These are phyloP conservation scores for Potamilus streckersoni DNA, from an alignment of 1,140 invertebrate species.

Conservation along the genomic window DNA sequence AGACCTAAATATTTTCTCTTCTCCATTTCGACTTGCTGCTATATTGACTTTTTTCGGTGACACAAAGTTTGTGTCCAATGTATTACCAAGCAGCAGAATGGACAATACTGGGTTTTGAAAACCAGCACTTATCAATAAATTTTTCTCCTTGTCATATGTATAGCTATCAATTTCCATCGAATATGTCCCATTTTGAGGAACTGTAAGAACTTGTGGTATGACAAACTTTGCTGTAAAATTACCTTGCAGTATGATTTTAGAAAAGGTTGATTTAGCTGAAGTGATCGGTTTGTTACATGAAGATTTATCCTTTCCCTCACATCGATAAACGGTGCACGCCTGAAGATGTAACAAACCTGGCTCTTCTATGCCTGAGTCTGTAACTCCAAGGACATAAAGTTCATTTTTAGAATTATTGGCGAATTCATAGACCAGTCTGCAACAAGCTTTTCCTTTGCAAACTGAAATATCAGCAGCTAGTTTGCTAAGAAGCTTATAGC, in stretches of 20 bases:
- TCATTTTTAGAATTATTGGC: conserved; percentile 1
- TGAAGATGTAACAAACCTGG: conserved; percentile 26
- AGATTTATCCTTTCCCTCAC: background rate
- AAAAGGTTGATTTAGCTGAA: conserved; percentile 14
- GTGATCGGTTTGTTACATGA: conserved; percentile 5
- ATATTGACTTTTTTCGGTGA: too few species aligned
- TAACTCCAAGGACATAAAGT: conserved; percentile 5
- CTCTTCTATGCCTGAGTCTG: conserved; percentile 2
- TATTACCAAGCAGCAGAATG: too few species aligned
- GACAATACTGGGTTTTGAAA: conserved; percentile 23
- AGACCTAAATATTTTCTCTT: too few species aligned
- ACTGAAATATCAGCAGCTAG: too few species aligned
- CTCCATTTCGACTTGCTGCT: too few species aligned
- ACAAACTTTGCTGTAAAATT: conserved; percentile 7
- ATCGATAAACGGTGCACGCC: conserved; percentile 15
- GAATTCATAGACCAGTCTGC: conserved; percentile 14
- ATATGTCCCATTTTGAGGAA: background rate
- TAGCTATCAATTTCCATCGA: conserved; percentile 23
- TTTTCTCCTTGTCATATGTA: conserved; percentile 13
- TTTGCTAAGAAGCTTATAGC: background rate
- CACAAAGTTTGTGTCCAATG: too few species aligned
- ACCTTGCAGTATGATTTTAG: conserved; percentile 17
- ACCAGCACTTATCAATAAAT: conserved; percentile 15
- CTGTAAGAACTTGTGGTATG: conserved; percentile 17
- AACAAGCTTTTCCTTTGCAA: conserved; percentile 16